Base-by-base conservation (phyloP, 1,140 invertebrate genomes). In the Sitophilus oryzae region DNA sequence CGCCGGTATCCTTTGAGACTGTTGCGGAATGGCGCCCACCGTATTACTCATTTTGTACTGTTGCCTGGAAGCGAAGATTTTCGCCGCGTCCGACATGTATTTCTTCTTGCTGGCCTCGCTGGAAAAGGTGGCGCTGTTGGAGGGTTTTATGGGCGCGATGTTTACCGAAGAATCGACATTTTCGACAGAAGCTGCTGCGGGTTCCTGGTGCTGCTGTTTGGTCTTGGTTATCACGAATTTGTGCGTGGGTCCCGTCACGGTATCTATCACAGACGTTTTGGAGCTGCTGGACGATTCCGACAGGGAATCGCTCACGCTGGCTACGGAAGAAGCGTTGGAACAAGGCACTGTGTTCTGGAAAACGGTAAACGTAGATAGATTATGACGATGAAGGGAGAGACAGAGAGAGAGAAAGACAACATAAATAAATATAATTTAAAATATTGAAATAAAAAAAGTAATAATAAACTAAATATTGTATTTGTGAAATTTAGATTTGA, bases 1-100 rank as follows among this genome's bases (percentile, higher is more conserved):
- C 61, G 80, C 63, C 66, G 74, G 75, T 3, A 79, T 78, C 52
- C 77, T 74, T 51, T 76, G 74, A 16, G 79, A 74, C 5, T 78
- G 77, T 45, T 79, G 79, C 37, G 74, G 79, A 23, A 66, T 53
- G 60, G 80, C 82, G 63, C 81, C 79, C 14, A 83, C 81, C 6
- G 81, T 83, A 51, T 82, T 79, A 2, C 79, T 73, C 66, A 79
- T 80, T 43, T 75, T 69, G 48, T 71, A 72, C 30, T 62, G 50
- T 46, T 65, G 61, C 11, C 61, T 49, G 25, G 52, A 65, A 16
- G 67, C 64, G 37, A 71, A 70, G 15, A 68, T 63, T 37, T 66
- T 64, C n/a, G 67, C 67, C 10, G 63, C 65, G 35, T 68, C 65
- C 30, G 65, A 64, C 53, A 56, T 56, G 40, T 49, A 37, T 36